phyloP scores from a whole-genome alignment of 1,140 invertebrate species.

The Drosophila jambulina region DNA sequence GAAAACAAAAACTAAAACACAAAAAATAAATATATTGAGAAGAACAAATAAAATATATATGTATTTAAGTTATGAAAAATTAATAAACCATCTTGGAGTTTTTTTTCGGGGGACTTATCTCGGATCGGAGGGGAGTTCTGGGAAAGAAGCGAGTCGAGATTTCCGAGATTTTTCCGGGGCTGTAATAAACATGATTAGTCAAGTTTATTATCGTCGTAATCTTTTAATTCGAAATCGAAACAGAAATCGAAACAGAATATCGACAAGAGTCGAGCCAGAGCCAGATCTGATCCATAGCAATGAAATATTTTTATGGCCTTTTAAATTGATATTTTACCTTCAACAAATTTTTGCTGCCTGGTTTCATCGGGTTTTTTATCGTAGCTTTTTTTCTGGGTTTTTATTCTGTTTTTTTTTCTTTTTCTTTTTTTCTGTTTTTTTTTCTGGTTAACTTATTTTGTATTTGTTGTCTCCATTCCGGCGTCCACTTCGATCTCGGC shows the following conservation, averaged over 20 bases:
- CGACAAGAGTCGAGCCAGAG: conserved; percentile 45
- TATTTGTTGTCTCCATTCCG: conserved; percentile 27
- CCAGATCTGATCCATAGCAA: conserved; percentile 48
- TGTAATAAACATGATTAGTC: conserved; percentile 84
- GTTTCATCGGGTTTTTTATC: conserved; percentile 35
- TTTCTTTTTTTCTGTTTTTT: conserved; percentile 38
- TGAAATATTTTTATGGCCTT: conserved; percentile 79
- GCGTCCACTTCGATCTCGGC: conserved; percentile 26
- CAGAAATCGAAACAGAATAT: conserved; percentile 76
- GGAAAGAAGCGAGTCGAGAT: conserved; percentile 35
- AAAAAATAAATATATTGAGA: conserved; percentile 58
- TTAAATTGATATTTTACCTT: conserved; percentile 80
- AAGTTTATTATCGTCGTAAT: conserved; percentile 83
- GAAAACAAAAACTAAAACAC: conserved; percentile 38
- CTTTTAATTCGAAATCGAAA: conserved; percentile 83
- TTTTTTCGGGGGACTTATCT: conserved; percentile 51
- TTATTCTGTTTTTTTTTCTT: conserved; percentile 35
- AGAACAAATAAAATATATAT: conserved; percentile 63
- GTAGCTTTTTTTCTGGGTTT: conserved; percentile 29
- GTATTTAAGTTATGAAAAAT: conserved; percentile 84
- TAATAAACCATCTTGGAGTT: conserved; percentile 64
- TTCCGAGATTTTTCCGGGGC: conserved; percentile 55
- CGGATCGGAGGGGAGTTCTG: conserved; percentile 54
- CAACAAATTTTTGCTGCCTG: conserved; percentile 69
- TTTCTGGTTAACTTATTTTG: conserved; percentile 50